phyloP scores from a whole-genome alignment of 2,888 invertebrate genomes.

The Cabera pusaria region DNA sequence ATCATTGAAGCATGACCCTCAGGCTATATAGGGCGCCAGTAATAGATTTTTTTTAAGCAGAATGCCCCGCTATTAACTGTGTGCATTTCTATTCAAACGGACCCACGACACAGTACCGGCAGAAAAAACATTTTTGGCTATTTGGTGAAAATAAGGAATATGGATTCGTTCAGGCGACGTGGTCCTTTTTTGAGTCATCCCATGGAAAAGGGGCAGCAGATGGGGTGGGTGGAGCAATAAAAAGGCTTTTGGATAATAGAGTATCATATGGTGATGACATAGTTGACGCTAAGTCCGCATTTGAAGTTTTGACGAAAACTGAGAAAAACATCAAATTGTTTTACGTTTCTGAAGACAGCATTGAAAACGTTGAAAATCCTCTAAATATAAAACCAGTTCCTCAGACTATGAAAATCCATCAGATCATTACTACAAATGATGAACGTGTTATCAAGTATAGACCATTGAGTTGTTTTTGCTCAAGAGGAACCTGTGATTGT shows the following conservation, averaged over 20 bases:
- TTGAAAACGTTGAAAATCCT: too few species aligned
- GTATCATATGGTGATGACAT: background rate
- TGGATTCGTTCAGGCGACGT: background rate
- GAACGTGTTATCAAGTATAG: too few species aligned
- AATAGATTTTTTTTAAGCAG: constrained; percentile 6
- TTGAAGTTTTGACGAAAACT: background rate
- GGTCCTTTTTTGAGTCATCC: background rate
- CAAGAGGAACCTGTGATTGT: too few species aligned
- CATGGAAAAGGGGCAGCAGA: background rate
- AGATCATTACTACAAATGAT: too few species aligned
- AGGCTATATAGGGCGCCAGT: too few species aligned
- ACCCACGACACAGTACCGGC: constrained; percentile 23
- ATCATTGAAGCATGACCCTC: too few species aligned
- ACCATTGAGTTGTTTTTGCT: too few species aligned
- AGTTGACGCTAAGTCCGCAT: background rate
- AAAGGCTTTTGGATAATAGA: background rate
- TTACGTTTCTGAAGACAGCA: background rate
- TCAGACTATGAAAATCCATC: too few species aligned
- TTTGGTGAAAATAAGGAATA: background rate
- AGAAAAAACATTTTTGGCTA: constrained; percentile 20
- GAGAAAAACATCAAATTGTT: background rate
- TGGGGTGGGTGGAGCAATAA: background rate
- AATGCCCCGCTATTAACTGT: constrained; percentile 2
- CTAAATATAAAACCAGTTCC: too few species aligned
- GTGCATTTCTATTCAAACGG: constrained; percentile 17